Conservation (phyloP, 64 coral and sea anemone genomes). For the Platygyra sinensis region DNA sequence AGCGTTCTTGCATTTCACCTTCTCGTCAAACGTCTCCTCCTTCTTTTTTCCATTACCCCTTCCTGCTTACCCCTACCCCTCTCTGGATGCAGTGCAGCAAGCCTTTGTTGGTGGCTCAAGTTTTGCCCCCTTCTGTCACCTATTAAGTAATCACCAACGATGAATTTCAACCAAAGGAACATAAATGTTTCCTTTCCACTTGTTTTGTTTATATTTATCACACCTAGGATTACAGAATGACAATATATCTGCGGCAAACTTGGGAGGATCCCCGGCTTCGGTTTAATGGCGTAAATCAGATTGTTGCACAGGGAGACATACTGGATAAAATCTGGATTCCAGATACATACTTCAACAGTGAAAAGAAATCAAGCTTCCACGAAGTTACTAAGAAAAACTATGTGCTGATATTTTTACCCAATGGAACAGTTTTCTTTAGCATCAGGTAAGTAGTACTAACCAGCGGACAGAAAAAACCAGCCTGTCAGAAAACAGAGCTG, state of each 20-base stretch:
- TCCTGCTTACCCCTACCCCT: no score
- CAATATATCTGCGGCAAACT: conserved; percentile 58
- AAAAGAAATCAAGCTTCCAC: conserved; percentile 68
- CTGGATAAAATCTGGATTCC: conserved; percentile 79
- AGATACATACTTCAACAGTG: conserved; percentile 68
- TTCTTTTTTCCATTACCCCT: no score
- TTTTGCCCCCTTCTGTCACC: no score
- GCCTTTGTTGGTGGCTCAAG: no score
- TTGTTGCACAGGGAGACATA: conserved; percentile 59
- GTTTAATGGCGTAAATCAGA: conserved; percentile 1
- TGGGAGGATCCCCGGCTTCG: conserved; percentile 72
- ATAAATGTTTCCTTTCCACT: no score
- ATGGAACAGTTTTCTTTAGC: conserved; percentile 63
- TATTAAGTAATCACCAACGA: no score
- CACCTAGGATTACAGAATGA: conserved; percentile 51
- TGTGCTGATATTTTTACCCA: conserved; percentile 38
- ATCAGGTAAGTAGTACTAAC: conserved; percentile 40
- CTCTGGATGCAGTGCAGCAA: no score
- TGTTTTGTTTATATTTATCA: no score
- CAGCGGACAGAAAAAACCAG: background rate
- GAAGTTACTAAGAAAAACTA: conserved; percentile 79
- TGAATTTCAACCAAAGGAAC: no score
- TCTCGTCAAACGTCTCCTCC: no score
- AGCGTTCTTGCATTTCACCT: no score
- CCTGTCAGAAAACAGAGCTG: no score